A percentile compares a stretch with the other conserved stretches of the same genome.
phyloP scores from a whole-genome alignment of 1,140 invertebrate genomes.

The Drosophila subpulchrella region DNA sequence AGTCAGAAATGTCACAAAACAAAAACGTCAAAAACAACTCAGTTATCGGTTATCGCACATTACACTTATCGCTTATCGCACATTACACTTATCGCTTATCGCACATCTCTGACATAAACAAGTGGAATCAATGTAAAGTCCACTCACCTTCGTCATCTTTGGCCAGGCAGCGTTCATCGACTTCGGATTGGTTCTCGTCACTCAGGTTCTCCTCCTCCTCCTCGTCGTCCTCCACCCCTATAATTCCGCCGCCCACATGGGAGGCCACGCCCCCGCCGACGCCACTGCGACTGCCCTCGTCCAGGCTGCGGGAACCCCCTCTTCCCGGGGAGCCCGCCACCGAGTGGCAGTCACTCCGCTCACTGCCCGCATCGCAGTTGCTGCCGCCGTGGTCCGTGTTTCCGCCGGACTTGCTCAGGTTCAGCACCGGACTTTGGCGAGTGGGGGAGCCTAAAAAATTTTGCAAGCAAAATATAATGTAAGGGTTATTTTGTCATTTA shows the following conservation, averaged over 20 bases:
- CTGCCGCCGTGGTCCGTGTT: slow-evolving; percentile 85
- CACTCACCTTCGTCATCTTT: slow-evolving; percentile 93
- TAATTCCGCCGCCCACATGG: slow-evolving; percentile 86
- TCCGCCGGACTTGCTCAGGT: slow-evolving; percentile 93
- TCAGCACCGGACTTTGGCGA: slow-evolving; percentile 95
- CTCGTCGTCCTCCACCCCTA: slow-evolving; percentile 86
- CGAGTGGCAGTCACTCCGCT: slow-evolving; percentile 86
- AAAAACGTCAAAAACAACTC: background rate
- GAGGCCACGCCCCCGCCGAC: slow-evolving; percentile 84
- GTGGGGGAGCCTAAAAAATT: slow-evolving; percentile 90
- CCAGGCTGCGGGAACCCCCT: slow-evolving; percentile 67
- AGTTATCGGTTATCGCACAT: slow-evolving; percentile 39
- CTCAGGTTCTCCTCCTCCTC: slow-evolving; percentile 93
- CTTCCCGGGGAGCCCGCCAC: slow-evolving; percentile 85
- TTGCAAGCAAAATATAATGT: background rate
- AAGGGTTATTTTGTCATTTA: background rate
- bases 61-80: slow-evolving; percentile 30
- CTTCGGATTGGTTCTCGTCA: slow-evolving; percentile 89
- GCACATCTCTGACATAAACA: slow-evolving; percentile 1
- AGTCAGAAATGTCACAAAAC: slow-evolving; percentile 30
- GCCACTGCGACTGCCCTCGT: slow-evolving; percentile 84
- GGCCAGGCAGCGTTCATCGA: slow-evolving; percentile 87
- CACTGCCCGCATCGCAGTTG: slow-evolving; percentile 86
- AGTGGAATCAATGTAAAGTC: slow-evolving; percentile 53
- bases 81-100: slow-evolving; percentile 27